Conservation (phyloP, 2,888 invertebrate species). For the Hipparchia semele region DNA sequence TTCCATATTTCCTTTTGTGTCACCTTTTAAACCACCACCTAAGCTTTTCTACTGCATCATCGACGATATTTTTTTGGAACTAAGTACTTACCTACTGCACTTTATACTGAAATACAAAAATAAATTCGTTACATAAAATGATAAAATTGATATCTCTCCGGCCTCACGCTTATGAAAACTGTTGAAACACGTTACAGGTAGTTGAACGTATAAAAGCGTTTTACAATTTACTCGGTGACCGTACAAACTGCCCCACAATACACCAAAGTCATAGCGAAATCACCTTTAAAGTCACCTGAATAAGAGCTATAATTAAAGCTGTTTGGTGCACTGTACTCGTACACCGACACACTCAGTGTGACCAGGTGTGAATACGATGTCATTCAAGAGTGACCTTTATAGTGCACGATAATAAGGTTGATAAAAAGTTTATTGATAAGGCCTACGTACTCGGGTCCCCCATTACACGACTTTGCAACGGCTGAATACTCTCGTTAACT, state of each 20-base stretch:
- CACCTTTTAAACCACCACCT: no score
- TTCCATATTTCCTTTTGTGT: no score
- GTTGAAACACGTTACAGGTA: slow-evolving; percentile 42
- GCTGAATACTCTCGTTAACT: slow-evolving; percentile 46
- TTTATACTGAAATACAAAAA: slow-evolving; percentile 1
- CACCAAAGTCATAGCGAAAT: slow-evolving; percentile 2
- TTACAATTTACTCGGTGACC: slow-evolving; percentile 44
- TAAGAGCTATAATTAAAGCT: slow-evolving; percentile 7
- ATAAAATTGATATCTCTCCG: slow-evolving; percentile 21
- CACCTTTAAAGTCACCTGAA: not conserved
- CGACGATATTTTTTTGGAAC: no score
- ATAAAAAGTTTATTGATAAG: not conserved
- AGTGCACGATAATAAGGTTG: not conserved
- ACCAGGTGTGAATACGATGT: no score
- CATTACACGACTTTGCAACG: slow-evolving; percentile 43
- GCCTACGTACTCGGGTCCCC: slow-evolving; percentile 33
- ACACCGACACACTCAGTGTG: not conserved
- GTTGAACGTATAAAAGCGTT: slow-evolving; percentile 42
- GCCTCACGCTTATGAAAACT: slow-evolving; percentile 35
- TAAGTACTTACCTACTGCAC: not conserved
- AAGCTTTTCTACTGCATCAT: no score
- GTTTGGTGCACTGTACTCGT: slow-evolving; percentile 15
- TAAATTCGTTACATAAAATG: slow-evolving; percentile 6
- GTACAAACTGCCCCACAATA: slow-evolving; percentile 27
- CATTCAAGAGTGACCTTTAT: slow-evolving; percentile 23